These are phyloP conservation scores for Hemithea aestivaria DNA, from an alignment of 2,888 invertebrate genomes.

Conservation along the genomic window DNA sequence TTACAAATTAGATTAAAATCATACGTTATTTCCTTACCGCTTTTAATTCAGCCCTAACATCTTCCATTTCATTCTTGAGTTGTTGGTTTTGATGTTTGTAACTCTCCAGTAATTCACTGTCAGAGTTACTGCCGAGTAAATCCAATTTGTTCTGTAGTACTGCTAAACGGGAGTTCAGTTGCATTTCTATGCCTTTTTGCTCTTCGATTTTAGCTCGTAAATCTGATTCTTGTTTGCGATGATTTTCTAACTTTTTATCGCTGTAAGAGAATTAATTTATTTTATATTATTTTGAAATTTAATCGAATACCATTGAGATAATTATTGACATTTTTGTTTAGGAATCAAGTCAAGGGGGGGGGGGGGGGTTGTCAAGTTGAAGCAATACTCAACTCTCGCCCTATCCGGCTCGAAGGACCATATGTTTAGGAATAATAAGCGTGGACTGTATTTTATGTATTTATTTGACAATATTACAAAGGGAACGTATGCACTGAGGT, in stretches of 20 bases:
- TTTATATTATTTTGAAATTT: too few species aligned
- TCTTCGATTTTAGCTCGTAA: slow-evolving; percentile 58
- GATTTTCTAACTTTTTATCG: slow-evolving; percentile 63
- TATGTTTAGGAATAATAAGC: too few species aligned
- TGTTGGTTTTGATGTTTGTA: slow-evolving; percentile 60
- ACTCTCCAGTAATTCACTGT: slow-evolving; percentile 50
- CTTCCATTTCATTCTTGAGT: slow-evolving; percentile 51
- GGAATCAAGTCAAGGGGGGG: too few species aligned
- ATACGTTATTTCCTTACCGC: slow-evolving; percentile 45
- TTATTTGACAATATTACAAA: too few species aligned
- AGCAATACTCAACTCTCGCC: too few species aligned
- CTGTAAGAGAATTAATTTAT: slow-evolving; percentile 29
- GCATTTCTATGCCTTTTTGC: slow-evolving; percentile 62
- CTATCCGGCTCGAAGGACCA: too few species aligned
- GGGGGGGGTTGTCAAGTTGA: too few species aligned
- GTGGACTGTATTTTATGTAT: too few species aligned
- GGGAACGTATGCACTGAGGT: too few species aligned
- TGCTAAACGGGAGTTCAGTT: slow-evolving; percentile 58
- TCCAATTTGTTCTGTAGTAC: slow-evolving; percentile 63
- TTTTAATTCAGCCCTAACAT: slow-evolving; percentile 58
- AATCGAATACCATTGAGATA: too few species aligned
- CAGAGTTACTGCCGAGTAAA: slow-evolving; percentile 47
- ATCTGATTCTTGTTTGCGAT: slow-evolving; percentile 64
- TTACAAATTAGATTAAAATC: too few species aligned
- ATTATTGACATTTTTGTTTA: too few species aligned